Percentiles rank a stretch among this genome's conserved stretches.
These are phyloP conservation scores for Esox masquinongy DNA, from an alignment of 2,797 vertebrate genomes.

Conservation along the genomic window DNA sequence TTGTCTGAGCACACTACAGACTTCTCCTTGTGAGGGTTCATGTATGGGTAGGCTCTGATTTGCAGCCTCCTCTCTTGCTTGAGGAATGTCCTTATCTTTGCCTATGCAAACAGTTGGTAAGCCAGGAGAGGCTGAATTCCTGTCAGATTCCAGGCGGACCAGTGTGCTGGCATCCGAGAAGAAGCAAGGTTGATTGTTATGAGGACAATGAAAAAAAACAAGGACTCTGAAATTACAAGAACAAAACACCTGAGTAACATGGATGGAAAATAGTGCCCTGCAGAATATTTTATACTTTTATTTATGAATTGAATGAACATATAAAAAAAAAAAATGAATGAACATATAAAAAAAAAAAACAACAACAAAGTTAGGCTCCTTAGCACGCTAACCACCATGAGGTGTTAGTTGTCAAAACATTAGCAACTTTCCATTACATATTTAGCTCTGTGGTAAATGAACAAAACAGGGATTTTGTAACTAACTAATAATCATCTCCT, in stretches of 20 bases:
- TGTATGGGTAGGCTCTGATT: conserved; percentile 28
- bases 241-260: not conserved
- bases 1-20: conserved; percentile 17
- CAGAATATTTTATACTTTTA: too few species aligned
- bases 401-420: not conserved
- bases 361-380: not conserved
- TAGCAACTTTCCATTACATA: not conserved
- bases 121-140: conserved; percentile 65
- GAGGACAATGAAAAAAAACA: not conserved
- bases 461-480: not conserved
- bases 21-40: conserved; percentile 28
- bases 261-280: too few species aligned
- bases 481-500: not conserved
- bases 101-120: conserved; percentile 62
- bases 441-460: not conserved
- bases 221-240: not conserved
- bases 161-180: conserved; percentile 41
- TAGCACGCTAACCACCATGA: not conserved
- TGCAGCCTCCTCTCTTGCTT: too few species aligned
- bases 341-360: not conserved
- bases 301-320: too few species aligned
- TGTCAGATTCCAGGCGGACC: conserved; percentile 45
- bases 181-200: not conserved
- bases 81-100: conserved; percentile 69
- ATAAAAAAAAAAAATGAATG: not conserved